Base-by-base conservation (phyloP, 2,113 vertebrate species). In the Macroglossus sobrinus region DNA sequence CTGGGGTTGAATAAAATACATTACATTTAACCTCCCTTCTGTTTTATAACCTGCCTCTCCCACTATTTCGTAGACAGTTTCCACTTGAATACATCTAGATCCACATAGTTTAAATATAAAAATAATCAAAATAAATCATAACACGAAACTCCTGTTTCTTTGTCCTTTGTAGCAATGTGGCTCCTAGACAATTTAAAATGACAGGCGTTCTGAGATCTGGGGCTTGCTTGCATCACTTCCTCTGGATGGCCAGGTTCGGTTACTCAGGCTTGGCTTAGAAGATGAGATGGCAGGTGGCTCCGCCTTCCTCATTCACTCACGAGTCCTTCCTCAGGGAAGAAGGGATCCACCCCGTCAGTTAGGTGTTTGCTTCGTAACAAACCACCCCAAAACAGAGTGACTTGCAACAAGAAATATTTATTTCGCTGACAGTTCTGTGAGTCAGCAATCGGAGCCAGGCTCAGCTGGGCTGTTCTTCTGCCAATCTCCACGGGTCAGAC, bases 311-410 rank as follows among this genome's bases (percentile, higher is more conserved):
- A 0, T 18, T 40, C 55, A 63, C 30, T 40, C 55, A 63, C 30
- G 24, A 40, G 63, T 40, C 50, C 71, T 68, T 78, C 59, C 86
- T 63, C 24, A 30, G 45, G 16, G 74, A n/a, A 64, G 28, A 45
- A 4, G 14, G n/a, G 57, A 72, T 30, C 8, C 33, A 63, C 61
- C 13, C 40, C 7, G 68, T 47, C 66, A n/a, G 21, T 30, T 5
- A 91, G 89, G 55, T 53, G 59, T 75, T 28, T 19, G 64, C 45
- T 84, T 50, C 38, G 8, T 75, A 93, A 61, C 50, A 82, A 92
- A 79, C 43, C 40, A 63, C 13, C 55, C 33, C 74, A 13, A 78
- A 84, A 81, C 0, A 4, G 4, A 24, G 84, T 84, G 28, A 53
- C 33, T 92, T 66, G n/a, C 33, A 38, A 74, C 40, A 57, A 16